Conservation (phyloP, 1,140 invertebrate genomes). For the Drosophila insularis region DNA sequence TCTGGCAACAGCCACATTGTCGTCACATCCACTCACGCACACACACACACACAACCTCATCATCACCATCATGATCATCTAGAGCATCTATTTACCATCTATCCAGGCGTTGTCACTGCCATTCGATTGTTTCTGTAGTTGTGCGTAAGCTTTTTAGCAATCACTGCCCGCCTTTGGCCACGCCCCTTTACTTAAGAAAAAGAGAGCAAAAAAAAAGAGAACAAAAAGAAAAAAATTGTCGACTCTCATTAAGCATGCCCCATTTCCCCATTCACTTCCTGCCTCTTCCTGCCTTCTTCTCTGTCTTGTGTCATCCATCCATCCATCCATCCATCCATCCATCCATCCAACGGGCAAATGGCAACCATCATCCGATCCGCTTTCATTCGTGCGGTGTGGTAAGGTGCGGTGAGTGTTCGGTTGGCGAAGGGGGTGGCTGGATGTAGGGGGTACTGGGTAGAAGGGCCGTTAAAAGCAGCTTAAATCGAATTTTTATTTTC, state of each 20-base stretch:
- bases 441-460: no score
- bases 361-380: not conserved
- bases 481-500: conserved; percentile 44
- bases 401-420: no score
- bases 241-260: conserved; percentile 40
- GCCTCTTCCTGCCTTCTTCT: not conserved
- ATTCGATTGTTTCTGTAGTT: conserved; percentile 49
- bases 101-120: not conserved
- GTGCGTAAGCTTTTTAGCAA: conserved; percentile 40
- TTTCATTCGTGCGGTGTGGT: not conserved
- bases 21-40: conserved; percentile 19
- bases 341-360: conserved; percentile 7
- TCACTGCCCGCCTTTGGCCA: conserved; percentile 6
- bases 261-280: not conserved
- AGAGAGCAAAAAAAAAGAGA: not conserved
- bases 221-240: conserved; percentile 10
- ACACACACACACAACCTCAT: not conserved
- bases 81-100: conserved; percentile 5
- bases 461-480: conserved; percentile 30
- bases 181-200: conserved; percentile 14
- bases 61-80: not conserved
- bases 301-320: not conserved
- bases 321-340: not conserved
- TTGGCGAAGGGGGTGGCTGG: no score
- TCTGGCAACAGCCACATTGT: conserved; percentile 23